Percentiles rank a stretch among this genome's conserved stretches.
Evolutionary conservation across 2,888 invertebrate species (phyloP).

Genomic region (Hybos culiciformis): DNA sequence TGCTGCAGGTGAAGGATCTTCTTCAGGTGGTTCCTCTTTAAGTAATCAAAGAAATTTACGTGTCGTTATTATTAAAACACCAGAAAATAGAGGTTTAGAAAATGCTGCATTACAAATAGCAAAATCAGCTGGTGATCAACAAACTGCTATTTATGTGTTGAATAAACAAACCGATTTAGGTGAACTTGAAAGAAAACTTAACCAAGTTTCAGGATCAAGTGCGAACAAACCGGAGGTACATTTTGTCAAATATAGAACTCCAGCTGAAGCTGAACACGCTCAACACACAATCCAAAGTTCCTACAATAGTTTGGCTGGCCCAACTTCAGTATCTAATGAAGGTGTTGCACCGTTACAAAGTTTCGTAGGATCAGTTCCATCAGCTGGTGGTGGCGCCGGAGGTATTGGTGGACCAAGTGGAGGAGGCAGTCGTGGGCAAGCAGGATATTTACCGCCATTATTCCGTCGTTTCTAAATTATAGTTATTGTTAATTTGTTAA

Average conservation of each 20-base stretch:
- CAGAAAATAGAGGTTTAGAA: conserved; percentile 26
- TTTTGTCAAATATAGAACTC: conserved; percentile 31
- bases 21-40: conserved; percentile 18
- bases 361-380: conserved; percentile 16
- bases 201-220: conserved; percentile 20
- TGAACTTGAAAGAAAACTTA: conserved; percentile 24
- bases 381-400: conserved; percentile 20
- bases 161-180: conserved; percentile 27
- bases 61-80: conserved; percentile 31
- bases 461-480: not conserved
- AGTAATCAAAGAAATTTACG: conserved; percentile 27
- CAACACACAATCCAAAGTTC: conserved; percentile 27
- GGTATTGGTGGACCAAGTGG: not conserved
- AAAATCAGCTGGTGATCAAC: conserved; percentile 25
- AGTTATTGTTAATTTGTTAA: not conserved
- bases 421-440: not conserved
- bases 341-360: conserved; percentile 27
- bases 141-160: conserved; percentile 21
- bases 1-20: conserved; percentile 22
- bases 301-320: conserved; percentile 24
- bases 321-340: conserved; percentile 20
- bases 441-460: conserved; percentile 1
- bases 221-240: conserved; percentile 28
- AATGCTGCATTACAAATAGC: conserved; percentile 24
- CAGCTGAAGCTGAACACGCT: conserved; percentile 29